A percentile compares a stretch with the other conserved stretches of the same genome.
Evolutionary conservation across 2,797 vertebrate genomes (phyloP).

Genomic region (Paguma larvata): DNA sequence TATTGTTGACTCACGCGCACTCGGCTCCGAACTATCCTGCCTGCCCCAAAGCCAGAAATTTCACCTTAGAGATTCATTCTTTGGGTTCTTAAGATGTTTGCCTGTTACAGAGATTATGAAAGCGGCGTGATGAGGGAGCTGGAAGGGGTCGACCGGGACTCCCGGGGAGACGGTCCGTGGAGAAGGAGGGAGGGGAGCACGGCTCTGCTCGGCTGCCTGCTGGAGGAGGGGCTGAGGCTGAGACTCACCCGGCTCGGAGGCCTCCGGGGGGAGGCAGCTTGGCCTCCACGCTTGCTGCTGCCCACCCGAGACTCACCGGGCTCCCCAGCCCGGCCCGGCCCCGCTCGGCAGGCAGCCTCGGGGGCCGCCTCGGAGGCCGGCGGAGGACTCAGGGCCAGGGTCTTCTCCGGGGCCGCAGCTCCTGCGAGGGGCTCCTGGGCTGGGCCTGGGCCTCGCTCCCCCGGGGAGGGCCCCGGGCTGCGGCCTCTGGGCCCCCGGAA

Average conservation of each 20-base stretch:
- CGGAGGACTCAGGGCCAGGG: not conserved
- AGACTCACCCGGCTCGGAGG: slow-evolving; percentile 72
- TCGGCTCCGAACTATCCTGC: not conserved
- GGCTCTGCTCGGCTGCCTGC: not conserved
- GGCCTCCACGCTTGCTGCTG: not conserved
- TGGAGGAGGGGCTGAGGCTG: not conserved
- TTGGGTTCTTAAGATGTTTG: not conserved
- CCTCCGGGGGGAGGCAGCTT: not conserved
- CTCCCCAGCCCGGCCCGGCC: rapidly evolving
- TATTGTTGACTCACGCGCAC: not conserved
- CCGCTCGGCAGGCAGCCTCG: rapidly evolving
- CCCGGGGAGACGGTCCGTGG: rapidly evolving
- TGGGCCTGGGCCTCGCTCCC: slow-evolving; percentile 53
- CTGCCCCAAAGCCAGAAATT: not conserved
- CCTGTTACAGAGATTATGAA: not conserved
- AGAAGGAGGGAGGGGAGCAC: not conserved
- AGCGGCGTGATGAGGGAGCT: not conserved
- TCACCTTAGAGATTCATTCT: not conserved
- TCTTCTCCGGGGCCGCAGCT: slow-evolving; percentile 87
- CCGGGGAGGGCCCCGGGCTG: slow-evolving; percentile 84
- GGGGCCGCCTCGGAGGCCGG: not conserved
- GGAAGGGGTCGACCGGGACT: not conserved
- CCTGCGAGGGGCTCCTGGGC: not conserved
- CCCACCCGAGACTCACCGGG: not conserved
- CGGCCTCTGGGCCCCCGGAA: slow-evolving; percentile 85